phyloP scores from a whole-genome alignment of 2,888 invertebrate genomes.

The Eupithecia insigniata region DNA sequence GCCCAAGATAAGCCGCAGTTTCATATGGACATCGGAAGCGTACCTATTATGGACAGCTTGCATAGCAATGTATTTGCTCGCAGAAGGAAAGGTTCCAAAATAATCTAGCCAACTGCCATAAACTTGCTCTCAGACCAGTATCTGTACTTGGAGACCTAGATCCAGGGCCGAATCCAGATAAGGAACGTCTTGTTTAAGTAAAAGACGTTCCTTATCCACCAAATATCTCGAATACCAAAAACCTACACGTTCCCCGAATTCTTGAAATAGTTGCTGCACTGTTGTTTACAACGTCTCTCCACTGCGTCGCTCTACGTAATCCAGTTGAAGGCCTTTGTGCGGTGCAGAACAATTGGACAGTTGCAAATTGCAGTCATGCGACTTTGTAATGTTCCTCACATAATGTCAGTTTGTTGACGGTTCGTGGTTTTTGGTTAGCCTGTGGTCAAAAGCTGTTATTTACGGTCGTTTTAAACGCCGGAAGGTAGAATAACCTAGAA shows the following conservation, averaged over 20 bases:
- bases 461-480: neutral
- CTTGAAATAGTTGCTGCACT: neutral
- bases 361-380: slow-evolving; percentile 24
- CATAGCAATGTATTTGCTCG: too few species aligned
- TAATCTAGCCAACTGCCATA: too few species aligned
- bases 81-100: too few species aligned
- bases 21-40: too few species aligned
- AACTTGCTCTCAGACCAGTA: too few species aligned
- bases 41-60: neutral
- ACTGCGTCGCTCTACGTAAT: slow-evolving; percentile 13
- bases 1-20: neutral
- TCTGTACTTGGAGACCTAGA: too few species aligned
- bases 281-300: neutral
- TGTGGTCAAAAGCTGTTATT: neutral
- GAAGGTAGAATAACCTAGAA: neutral
- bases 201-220: too few species aligned
- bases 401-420: neutral
- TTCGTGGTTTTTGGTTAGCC: neutral
- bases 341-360: slow-evolving; percentile 26
- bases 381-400: slow-evolving; percentile 7
- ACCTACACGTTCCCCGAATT: neutral
- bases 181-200: too few species aligned
- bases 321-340: slow-evolving; percentile 21
- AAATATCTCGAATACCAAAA: neutral
- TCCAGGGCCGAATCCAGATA: too few species aligned